Evolutionary conservation across 2,797 vertebrate genomes (phyloP).

Genomic region (Psittacula echo): DNA sequence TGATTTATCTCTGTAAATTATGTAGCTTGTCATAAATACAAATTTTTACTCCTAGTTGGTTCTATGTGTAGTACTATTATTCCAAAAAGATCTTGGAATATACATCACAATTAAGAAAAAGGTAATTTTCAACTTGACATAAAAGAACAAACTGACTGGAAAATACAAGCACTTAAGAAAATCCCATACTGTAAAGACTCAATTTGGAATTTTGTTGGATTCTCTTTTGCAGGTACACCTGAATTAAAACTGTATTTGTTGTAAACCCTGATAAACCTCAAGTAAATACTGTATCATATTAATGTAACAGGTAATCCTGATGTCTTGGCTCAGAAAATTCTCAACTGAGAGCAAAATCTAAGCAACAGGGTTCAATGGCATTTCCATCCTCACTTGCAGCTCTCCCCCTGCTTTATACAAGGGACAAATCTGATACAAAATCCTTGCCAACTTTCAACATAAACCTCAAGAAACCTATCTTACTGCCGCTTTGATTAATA

Average conservation of each 20-base stretch:
- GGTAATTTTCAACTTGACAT: slow-evolving; percentile 27
- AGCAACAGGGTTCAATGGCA: not conserved
- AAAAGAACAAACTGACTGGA: slow-evolving; percentile 71
- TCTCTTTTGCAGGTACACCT: not conserved
- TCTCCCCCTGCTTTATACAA: not conserved
- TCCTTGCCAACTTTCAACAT: not conserved
- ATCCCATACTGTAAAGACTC: not conserved
- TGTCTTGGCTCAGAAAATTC: not conserved
- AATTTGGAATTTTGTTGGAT: slow-evolving; percentile 11
- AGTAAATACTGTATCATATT: not conserved
- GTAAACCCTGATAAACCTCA: not conserved
- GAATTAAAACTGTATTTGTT: not conserved
- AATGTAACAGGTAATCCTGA: not conserved
- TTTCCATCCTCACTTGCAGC: not conserved
- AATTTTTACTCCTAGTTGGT: slow-evolving; percentile 15
- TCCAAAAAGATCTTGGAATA: slow-evolving; percentile 20
- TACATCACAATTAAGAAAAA: slow-evolving; percentile 6
- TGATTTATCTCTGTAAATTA: slow-evolving; percentile 60
- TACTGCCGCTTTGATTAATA: not conserved
- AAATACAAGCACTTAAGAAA: slow-evolving; percentile 30
- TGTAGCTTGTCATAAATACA: slow-evolving; percentile 33
- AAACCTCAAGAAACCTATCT: not conserved
- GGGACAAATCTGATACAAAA: not conserved
- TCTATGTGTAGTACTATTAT: not conserved
- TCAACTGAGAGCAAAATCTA: not conserved